These are phyloP conservation scores for Drosophila chauvacae DNA, from an alignment of 1,140 invertebrate genomes.

Conservation along the genomic window DNA sequence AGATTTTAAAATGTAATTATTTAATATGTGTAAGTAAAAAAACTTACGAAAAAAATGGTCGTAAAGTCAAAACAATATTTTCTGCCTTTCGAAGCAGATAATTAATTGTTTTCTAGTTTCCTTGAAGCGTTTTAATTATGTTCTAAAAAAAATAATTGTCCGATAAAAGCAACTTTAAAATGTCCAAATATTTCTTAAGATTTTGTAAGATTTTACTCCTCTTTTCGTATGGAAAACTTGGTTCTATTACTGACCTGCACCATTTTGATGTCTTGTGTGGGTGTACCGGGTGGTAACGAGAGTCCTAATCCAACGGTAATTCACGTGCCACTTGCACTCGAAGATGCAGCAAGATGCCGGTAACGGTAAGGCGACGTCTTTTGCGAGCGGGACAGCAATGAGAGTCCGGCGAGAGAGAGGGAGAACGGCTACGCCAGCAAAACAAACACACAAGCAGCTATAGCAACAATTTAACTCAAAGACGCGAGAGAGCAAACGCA, in stretches of 20 bases:
- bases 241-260: constrained; percentile 54
- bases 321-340: neutral
- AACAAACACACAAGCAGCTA: constrained; percentile 57
- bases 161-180: too few species aligned
- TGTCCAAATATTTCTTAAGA: neutral
- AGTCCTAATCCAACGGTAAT: constrained; percentile 28
- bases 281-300: neutral
- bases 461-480: constrained; percentile 43
- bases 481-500: constrained; percentile 44
- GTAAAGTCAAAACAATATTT: too few species aligned
- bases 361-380: constrained; percentile 1
- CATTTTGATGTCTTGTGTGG: constrained; percentile 47
- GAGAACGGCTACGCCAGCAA: constrained; percentile 24
- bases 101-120: neutral
- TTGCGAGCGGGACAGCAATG: neutral
- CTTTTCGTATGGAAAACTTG: neutral
- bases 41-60: too few species aligned
- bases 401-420: neutral
- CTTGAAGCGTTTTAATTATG: neutral
- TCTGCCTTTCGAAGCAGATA: too few species aligned
- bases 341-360: constrained; percentile 3
- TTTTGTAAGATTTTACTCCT: neutral
- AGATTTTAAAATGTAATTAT: too few species aligned
- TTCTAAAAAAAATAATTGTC: too few species aligned
- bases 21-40: too few species aligned